phyloP scores from a whole-genome alignment of 2,888 invertebrate genomes.

The Eristalis pertinax region DNA sequence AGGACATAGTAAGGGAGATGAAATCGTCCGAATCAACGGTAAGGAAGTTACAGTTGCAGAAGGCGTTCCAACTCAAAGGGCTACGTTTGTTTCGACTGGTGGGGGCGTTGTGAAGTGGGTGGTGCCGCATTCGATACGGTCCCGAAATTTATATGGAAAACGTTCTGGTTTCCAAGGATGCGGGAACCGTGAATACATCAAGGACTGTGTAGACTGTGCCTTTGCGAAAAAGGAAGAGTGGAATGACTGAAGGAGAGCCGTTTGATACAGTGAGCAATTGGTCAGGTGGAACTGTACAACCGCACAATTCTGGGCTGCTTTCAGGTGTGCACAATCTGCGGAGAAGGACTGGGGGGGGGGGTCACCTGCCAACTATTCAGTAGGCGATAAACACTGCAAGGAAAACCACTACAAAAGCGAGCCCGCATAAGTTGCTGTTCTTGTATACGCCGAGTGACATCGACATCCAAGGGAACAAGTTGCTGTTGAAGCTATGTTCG shows the following conservation, averaged over 20 bases:
- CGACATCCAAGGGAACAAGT: neutral
- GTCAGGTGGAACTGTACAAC: constrained; percentile 69
- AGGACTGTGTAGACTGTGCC: constrained; percentile 31
- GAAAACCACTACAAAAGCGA: constrained; percentile 8
- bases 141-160: constrained; percentile 15
- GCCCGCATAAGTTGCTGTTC: neutral
- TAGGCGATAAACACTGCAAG: constrained; percentile 28
- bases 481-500: too few relatives aligned
- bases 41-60: neutral
- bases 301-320: constrained; percentile 30
- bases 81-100: neutral
- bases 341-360: constrained; percentile 42
- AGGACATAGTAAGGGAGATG: neutral
- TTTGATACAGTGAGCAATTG: constrained; percentile 50
- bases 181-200: constrained; percentile 25
- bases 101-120: neutral
- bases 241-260: constrained; percentile 11
- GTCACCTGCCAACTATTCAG: constrained; percentile 22
- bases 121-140: neutral
- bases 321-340: constrained; percentile 11
- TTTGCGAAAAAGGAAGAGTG: constrained; percentile 23
- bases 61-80: neutral
- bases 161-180: constrained; percentile 30
- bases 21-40: neutral
- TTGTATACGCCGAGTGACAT: neutral